Percentiles rank a stretch among this genome's conserved stretches.
These are phyloP conservation scores for Thalassarche chlororhynchos DNA, from an alignment of 2,113 vertebrate genomes.

Conservation along the genomic window DNA sequence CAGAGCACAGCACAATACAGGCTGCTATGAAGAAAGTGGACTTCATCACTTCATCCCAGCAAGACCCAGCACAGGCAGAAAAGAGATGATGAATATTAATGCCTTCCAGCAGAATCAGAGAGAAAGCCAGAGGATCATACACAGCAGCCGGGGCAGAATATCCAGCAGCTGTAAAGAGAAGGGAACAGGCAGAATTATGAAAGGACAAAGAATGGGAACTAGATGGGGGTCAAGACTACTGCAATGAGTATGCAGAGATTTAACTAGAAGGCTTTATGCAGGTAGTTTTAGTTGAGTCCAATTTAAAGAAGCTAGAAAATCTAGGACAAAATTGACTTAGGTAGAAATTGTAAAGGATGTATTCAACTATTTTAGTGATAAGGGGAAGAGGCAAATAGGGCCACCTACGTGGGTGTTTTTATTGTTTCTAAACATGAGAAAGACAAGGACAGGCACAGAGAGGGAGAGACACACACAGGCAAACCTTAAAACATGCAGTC, in stretches of 20 bases:
- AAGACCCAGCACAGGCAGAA: background rate
- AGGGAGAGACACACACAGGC: background rate
- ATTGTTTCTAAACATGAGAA: background rate
- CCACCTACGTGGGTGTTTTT: background rate
- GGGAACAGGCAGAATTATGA: background rate
- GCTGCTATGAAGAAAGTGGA: background rate
- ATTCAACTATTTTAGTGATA: background rate
- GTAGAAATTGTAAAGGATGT: background rate
- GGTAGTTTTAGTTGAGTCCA: background rate
- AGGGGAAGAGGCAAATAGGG: background rate
- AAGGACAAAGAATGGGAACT: background rate
- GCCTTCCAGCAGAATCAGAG: background rate
- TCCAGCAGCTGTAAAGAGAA: background rate
- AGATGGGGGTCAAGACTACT: background rate
- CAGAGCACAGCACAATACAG: background rate
- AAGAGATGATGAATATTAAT: background rate
- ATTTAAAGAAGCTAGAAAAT: background rate
- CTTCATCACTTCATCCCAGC: background rate
- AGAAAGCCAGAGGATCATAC: background rate
- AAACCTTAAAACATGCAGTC: background rate
- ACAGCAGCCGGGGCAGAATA: background rate
- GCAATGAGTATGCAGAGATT: background rate
- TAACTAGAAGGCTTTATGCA: background rate
- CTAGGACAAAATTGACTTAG: background rate
- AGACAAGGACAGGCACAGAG: background rate